Base-by-base conservation (phyloP, 2,797 vertebrate species). In the Petrocephalus sullivani region DNA sequence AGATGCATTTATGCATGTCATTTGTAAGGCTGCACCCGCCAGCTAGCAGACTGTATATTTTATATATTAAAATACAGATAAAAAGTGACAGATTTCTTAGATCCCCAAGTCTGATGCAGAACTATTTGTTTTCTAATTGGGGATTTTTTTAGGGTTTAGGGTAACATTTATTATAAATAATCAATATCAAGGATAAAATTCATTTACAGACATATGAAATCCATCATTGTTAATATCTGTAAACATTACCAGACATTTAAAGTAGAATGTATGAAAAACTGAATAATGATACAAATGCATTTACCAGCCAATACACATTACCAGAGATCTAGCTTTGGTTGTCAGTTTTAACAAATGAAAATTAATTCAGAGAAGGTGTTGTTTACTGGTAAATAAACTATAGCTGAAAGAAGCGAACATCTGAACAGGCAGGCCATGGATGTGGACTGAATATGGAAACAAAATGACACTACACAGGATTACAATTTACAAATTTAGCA, bases 1-100 rank as follows among this genome's bases (percentile, higher is more conserved):
- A 78, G 71, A 78, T 78, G 71, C 71, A 46, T 78, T 78, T 78
- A 41, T 78, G 71, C 71, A 78, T 78, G 71, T 78, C 37, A 78
- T 78, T 78, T 78, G 37, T 41, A 78, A 19, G 71, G 16, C 71
- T 46, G 16, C 71, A 78, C 16, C 33, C 14, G 16, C 41, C 71
- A n/a, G 37, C 37, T 46, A 78, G 2, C 71, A n/a, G 19, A 46
- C 16, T 19, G 3, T n/a, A 41, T 78, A 28, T 46, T 46, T 78
- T 46, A 78, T 78, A 78, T 41, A 78, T 46, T n/a, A 9, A 78
- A 46, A 19, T 78, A 78, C 46, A 46, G 14, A 46, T 78, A 46
- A 78, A 75, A 75, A 64, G 12, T 37, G 2, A 41, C 37, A 78
- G 28, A 71, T 71, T 71, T 78, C 19, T 78, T 46, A 9, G 71